These are phyloP conservation scores for Zaprionus obscuricornis DNA, from an alignment of 2,888 invertebrate species.

Conservation along the genomic window DNA sequence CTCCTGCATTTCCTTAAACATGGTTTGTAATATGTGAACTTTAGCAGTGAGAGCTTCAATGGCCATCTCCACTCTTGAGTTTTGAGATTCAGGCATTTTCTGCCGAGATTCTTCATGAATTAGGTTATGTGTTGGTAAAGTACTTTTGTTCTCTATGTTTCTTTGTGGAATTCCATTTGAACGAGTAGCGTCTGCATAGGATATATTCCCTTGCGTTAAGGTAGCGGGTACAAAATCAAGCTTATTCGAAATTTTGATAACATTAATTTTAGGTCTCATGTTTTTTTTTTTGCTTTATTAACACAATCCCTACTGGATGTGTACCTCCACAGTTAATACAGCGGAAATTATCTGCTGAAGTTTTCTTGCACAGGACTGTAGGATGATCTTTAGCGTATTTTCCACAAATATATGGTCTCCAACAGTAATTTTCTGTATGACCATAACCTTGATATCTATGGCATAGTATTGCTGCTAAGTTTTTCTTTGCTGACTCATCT, in stretches of 20 bases:
- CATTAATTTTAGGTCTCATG: too few relatives aligned
- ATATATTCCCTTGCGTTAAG: neutral
- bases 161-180: neutral
- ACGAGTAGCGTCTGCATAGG: too few relatives aligned
- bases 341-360: too few relatives aligned
- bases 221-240: neutral
- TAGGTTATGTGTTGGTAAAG: neutral
- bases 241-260: neutral
- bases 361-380: too few relatives aligned
- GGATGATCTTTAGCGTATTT: too few relatives aligned
- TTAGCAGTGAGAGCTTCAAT: neutral
- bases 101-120: neutral
- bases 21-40: neutral
- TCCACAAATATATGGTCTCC: too few relatives aligned
- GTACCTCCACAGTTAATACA: too few relatives aligned
- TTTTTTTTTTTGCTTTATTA: neutral
- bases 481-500: too few relatives aligned
- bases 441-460: too few relatives aligned
- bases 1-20: slow-evolving; percentile 1
- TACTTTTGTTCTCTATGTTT: neutral
- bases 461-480: too few relatives aligned
- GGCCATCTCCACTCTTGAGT: neutral
- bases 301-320: neutral
- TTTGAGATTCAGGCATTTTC: neutral
- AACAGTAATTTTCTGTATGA: too few relatives aligned